Percentiles rank a stretch among this genome's conserved stretches.
These are phyloP conservation scores for Streptopelia turtur DNA, from an alignment of 2,797 vertebrate genomes.

Conservation along the genomic window DNA sequence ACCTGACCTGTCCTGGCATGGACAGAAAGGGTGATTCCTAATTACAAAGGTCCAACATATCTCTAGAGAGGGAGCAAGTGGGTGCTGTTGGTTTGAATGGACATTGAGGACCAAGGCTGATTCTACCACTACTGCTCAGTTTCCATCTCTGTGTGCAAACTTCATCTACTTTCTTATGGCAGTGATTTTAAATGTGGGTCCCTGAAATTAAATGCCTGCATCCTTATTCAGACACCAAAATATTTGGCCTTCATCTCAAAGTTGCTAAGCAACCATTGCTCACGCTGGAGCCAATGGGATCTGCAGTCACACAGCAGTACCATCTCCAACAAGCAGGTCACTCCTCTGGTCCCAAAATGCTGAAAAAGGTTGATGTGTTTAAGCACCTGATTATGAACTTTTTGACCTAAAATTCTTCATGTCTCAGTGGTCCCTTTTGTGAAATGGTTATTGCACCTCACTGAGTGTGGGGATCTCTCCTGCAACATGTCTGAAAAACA, in stretches of 20 bases:
- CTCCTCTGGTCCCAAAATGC: background rate
- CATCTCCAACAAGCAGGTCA: background rate
- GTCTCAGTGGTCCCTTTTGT: background rate
- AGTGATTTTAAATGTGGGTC: background rate
- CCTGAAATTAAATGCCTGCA: background rate
- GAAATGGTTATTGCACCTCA: background rate
- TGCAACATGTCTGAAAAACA: fast-evolving
- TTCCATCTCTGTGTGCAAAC: fast-evolving
- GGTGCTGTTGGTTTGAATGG: background rate
- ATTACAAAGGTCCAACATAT: background rate
- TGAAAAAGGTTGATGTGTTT: background rate
- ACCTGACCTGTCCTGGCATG: background rate
- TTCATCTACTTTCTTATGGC: background rate
- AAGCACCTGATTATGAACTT: background rate
- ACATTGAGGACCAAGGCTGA: background rate
- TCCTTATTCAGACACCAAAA: conserved; percentile 11
- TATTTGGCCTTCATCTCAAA: background rate
- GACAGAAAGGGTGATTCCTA: background rate
- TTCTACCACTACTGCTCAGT: background rate
- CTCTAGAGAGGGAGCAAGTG: background rate
- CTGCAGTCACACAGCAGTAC: fast-evolving
- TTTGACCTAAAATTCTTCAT: background rate
- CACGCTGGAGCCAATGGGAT: fast-evolving
- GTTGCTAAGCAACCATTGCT: conserved; percentile 55
- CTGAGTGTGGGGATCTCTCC: background rate